Evolutionary conservation across 2,113 vertebrate genomes (phyloP).

Genomic region (Meleagris gallopavo): DNA sequence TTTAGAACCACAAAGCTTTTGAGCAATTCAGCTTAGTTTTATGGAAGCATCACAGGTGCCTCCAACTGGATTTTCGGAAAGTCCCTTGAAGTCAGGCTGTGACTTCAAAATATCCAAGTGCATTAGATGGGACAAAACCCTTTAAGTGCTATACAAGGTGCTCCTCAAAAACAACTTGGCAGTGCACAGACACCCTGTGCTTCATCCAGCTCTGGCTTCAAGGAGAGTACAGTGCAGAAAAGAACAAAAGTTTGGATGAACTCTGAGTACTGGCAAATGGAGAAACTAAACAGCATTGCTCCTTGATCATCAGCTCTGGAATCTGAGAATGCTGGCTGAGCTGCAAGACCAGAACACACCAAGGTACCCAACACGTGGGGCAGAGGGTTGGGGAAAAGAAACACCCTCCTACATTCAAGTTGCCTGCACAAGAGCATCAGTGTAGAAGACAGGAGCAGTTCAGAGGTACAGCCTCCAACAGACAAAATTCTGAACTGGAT

Average conservation of each 20-base stretch:
- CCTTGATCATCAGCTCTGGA: not conserved
- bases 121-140: not conserved
- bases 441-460: fast-evolving
- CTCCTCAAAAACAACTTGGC: not conserved
- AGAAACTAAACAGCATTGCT: not conserved
- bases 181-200: fast-evolving
- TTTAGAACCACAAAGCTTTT: not conserved
- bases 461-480: not conserved
- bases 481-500: not conserved
- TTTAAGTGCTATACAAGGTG: not conserved
- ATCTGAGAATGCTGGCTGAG: not conserved
- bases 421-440: fast-evolving
- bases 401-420: not conserved
- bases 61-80: not conserved
- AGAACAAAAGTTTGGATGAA: not conserved
- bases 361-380: fast-evolving
- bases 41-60: not conserved
- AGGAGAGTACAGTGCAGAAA: not conserved
- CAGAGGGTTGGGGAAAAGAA: not conserved
- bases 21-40: not conserved
- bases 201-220: not conserved
- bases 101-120: not conserved
- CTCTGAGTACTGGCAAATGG: not conserved
- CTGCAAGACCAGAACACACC: not conserved
- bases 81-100: not conserved